These are phyloP conservation scores for Naja naja DNA, from an alignment of 2,113 vertebrate genomes.

Conservation along the genomic window DNA sequence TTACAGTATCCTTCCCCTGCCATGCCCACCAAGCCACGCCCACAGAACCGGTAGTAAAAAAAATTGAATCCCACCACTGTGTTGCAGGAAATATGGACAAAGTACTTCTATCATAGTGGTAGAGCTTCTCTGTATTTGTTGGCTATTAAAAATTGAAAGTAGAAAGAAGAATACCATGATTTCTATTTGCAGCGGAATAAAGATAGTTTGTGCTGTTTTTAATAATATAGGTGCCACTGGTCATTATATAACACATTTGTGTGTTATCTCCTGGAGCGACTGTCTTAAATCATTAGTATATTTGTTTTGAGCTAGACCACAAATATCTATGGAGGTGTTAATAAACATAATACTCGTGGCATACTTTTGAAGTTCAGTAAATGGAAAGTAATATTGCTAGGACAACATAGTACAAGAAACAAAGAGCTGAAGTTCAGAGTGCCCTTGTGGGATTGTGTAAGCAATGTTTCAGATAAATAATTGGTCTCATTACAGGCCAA, in stretches of 20 bases:
- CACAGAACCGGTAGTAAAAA: no score
- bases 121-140: background rate
- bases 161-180: background rate
- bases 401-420: background rate
- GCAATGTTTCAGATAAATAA: conserved; percentile 45
- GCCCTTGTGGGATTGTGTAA: conserved; percentile 40
- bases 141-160: background rate
- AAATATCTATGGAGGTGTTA: background rate
- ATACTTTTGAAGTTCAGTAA: background rate
- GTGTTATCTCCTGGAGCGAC: background rate
- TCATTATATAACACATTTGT: background rate
- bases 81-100: background rate
- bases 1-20: no score
- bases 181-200: background rate
- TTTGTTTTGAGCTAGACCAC: background rate
- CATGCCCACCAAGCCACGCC: no score
- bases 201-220: background rate
- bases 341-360: background rate
- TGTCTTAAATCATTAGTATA: background rate
- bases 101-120: background rate
- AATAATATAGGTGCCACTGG: background rate
- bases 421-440: conserved; percentile 18
- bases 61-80: no score
- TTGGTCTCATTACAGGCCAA: conserved; percentile 47
- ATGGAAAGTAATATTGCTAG: background rate